Evolutionary conservation across 2,113 vertebrate species (phyloP).

Genomic region (Semnornis frantzii): DNA sequence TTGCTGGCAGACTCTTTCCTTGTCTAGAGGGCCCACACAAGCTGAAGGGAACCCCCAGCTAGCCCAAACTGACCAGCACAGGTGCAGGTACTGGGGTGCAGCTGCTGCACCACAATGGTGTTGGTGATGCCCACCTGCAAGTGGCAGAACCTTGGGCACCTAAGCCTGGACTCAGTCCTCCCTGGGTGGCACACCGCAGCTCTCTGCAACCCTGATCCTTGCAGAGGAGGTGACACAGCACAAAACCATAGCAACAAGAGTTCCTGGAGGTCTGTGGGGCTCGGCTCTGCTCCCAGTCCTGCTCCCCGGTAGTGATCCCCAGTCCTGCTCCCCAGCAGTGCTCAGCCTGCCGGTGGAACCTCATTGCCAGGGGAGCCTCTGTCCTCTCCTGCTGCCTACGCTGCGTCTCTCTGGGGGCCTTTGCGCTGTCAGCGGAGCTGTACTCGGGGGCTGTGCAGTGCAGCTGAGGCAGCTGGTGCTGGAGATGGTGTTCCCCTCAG

Average conservation of each 20-base stretch:
- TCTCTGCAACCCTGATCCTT: not conserved
- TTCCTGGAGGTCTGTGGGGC: not conserved
- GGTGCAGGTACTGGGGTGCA: not conserved
- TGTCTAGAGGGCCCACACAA: not conserved
- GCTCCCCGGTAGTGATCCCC: too few relatives aligned
- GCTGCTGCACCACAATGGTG: not conserved
- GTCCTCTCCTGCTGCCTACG: not conserved
- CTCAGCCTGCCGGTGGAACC: not conserved
- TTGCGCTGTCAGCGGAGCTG: not conserved
- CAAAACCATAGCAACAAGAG: not conserved
- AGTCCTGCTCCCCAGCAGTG: too few relatives aligned
- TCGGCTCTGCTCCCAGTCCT: not conserved
- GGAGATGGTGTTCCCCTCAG: not conserved
- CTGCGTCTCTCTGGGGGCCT: not conserved
- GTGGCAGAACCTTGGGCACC: not conserved
- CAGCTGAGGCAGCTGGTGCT: not conserved
- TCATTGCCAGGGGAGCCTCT: not conserved
- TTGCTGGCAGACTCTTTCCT: not conserved
- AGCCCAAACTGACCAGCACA: not conserved
- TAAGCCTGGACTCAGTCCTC: too few relatives aligned
- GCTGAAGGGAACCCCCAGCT: not conserved
- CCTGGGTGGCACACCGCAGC: not conserved
- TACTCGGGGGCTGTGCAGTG: not conserved
- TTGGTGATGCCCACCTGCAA: not conserved
- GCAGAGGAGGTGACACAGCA: not conserved